phyloP scores from a whole-genome alignment of 2,888 invertebrate species.

The Tanytarsus gracilentus region DNA sequence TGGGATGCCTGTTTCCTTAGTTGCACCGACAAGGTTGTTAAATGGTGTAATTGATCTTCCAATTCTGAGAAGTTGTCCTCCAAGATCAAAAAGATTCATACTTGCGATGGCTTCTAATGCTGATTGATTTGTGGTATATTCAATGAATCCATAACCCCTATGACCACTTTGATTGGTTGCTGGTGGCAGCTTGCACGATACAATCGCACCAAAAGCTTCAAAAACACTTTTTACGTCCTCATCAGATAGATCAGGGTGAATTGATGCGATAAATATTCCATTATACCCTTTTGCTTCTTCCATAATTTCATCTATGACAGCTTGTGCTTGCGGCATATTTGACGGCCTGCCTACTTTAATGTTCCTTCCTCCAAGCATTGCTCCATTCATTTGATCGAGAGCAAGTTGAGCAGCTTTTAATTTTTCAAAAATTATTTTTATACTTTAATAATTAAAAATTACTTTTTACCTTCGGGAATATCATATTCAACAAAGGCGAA shows the following conservation, averaged over 20 bases:
- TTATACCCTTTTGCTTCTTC: constrained; percentile 97
- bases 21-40: constrained; percentile 74
- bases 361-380: constrained; percentile 94
- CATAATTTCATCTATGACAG: constrained; percentile 96
- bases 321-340: constrained; percentile 99
- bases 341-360: constrained; percentile 92
- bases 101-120: constrained; percentile 94
- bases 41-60: constrained; percentile 97
- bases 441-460: not conserved
- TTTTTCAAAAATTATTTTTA: not conserved
- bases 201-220: constrained; percentile 96
- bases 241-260: constrained; percentile 94
- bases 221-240: constrained; percentile 98
- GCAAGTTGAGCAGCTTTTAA: constrained; percentile 88
- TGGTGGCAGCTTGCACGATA: constrained; percentile 86
- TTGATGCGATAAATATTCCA: constrained; percentile 94
- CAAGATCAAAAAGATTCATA: constrained; percentile 99
- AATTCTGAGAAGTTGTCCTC: constrained; percentile 87
- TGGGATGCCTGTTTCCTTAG: constrained; percentile 69
- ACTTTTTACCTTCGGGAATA: too few relatives aligned
- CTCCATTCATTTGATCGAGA: constrained; percentile 99
- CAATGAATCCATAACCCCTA: constrained; percentile 98
- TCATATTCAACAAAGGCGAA: constrained; percentile 99
- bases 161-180: constrained; percentile 81
- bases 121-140: constrained; percentile 87